Conservation (phyloP, 2,113 vertebrate genomes). For the Oreochromis aureus region DNA sequence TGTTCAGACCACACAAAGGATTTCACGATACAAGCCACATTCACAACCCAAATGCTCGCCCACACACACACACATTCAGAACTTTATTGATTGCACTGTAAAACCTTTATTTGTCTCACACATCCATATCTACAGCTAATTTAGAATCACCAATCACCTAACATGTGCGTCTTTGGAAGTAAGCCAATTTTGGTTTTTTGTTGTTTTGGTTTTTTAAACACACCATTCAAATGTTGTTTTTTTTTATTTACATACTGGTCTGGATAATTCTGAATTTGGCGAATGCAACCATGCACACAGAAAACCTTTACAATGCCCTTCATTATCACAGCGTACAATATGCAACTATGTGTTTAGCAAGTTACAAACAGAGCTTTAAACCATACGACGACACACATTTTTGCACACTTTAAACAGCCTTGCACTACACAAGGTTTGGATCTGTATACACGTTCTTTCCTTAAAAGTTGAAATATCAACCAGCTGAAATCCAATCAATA, state of each 20-base stretch:
- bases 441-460: constrained; percentile 16
- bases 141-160: background rate
- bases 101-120: background rate
- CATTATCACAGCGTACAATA: constrained; percentile 38
- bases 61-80: background rate
- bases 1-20: background rate
- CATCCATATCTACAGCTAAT: background rate
- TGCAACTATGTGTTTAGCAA: constrained; percentile 40
- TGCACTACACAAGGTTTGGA: constrained; percentile 11
- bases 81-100: background rate
- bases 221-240: constrained; percentile 36
- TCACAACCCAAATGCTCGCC: background rate
- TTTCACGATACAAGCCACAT: background rate
- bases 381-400: constrained; percentile 15
- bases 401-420: constrained; percentile 29
- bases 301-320: constrained; percentile 40
- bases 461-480: constrained; percentile 28
- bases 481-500: constrained; percentile 34
- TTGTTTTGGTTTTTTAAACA: background rate
- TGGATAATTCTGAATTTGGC: constrained; percentile 38
- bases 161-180: background rate
- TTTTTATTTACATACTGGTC: constrained; percentile 55
- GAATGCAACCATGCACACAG: constrained; percentile 49
- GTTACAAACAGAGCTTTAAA: constrained; percentile 25
- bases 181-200: background rate